These are phyloP conservation scores for Marmota monax DNA, from an alignment of 2,113 vertebrate species.

Conservation along the genomic window DNA sequence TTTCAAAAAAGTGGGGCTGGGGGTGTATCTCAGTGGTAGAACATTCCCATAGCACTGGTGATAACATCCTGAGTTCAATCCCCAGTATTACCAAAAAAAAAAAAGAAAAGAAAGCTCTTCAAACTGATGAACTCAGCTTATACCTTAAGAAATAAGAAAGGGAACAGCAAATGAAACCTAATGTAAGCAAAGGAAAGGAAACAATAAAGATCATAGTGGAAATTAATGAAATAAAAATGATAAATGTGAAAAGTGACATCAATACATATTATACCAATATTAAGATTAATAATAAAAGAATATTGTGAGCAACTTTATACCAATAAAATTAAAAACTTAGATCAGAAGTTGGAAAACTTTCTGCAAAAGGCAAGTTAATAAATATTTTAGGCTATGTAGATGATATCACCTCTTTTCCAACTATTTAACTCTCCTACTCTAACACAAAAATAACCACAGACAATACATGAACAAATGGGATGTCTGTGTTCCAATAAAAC, in stretches of 20 bases:
- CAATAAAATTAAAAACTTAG: constrained; percentile 14
- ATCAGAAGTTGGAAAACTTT: background rate
- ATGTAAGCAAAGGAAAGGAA: background rate
- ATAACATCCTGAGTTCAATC: too few relatives aligned
- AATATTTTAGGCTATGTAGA: background rate
- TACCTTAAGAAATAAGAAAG: background rate
- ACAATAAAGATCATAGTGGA: background rate
- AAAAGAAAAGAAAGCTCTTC: background rate
- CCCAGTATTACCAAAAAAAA: too few relatives aligned
- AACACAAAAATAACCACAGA: constrained; percentile 15
- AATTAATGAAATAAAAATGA: background rate
- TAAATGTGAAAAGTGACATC: background rate
- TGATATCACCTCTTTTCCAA: background rate
- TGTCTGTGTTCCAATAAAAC: too few relatives aligned
- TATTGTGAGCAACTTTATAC: background rate
- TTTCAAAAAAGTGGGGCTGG: too few relatives aligned
- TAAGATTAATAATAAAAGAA: background rate
- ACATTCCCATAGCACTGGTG: too few relatives aligned
- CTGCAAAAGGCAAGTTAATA: background rate
- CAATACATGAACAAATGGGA: background rate
- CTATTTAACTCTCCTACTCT: background rate
- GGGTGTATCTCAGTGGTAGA: too few relatives aligned
- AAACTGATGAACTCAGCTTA: background rate
- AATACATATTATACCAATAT: background rate
- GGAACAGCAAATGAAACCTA: background rate